These are phyloP conservation scores for Fulica atra DNA, from an alignment of 2,113 vertebrate species.

Conservation along the genomic window DNA sequence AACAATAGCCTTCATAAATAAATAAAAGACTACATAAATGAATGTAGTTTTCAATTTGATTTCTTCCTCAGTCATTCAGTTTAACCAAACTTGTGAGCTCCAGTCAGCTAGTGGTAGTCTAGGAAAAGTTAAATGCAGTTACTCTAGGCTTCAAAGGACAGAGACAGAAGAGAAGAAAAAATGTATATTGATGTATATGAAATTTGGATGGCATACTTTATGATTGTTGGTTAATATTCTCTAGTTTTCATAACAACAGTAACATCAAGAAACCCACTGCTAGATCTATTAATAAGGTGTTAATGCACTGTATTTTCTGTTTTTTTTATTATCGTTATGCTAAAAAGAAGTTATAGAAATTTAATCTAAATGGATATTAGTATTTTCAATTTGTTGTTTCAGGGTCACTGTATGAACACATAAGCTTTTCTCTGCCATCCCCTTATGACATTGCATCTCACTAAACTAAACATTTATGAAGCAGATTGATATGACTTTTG, in stretches of 20 bases:
- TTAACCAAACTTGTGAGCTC: background rate
- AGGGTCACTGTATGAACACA: slow-evolving; percentile 36
- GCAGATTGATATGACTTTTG: slow-evolving; percentile 59
- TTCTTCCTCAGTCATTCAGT: background rate
- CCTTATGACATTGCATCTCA: background rate
- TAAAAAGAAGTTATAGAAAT: slow-evolving; percentile 56
- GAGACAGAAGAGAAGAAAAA: background rate
- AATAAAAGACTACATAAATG: background rate
- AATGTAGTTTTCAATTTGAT: background rate
- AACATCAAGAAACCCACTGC: background rate
- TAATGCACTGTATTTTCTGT: slow-evolving; percentile 44
- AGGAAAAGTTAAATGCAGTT: background rate
- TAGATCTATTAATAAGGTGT: slow-evolving; percentile 12
- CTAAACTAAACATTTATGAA: slow-evolving; percentile 23
- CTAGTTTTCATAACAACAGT: background rate
- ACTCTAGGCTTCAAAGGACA: background rate
- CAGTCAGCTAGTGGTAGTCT: background rate
- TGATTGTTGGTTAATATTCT: background rate
- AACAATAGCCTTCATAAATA: background rate
- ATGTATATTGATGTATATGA: background rate
- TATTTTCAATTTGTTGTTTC: slow-evolving; percentile 64
- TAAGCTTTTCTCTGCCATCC: background rate
- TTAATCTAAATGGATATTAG: slow-evolving; percentile 67
- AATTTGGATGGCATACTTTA: background rate
- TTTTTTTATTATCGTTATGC: slow-evolving; percentile 30